These are phyloP conservation scores for Drosophila monieri DNA, from an alignment of 2,888 invertebrate species.

Conservation along the genomic window DNA sequence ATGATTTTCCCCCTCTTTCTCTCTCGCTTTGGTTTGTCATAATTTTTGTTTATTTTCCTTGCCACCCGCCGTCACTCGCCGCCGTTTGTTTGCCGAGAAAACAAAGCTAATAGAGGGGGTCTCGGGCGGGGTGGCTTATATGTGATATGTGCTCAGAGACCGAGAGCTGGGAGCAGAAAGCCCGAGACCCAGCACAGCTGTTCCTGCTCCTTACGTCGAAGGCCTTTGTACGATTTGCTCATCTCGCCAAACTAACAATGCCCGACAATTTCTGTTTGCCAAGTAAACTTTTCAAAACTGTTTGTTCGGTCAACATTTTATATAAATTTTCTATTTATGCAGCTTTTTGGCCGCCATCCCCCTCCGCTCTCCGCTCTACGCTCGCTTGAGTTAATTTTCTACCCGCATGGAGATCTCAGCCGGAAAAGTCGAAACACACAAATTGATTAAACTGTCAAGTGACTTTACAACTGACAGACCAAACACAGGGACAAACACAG, in stretches of 20 bases:
- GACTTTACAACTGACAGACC: slow-evolving; percentile 70
- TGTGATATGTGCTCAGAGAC: slow-evolving; percentile 23
- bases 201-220: slow-evolving; percentile 47
- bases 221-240: slow-evolving; percentile 49
- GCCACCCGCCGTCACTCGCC: slow-evolving; percentile 51
- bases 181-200: slow-evolving; percentile 55
- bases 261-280: slow-evolving; percentile 37
- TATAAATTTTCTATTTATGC: slow-evolving; percentile 49
- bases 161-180: background rate
- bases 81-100: slow-evolving; percentile 61
- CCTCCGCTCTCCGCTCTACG: background rate
- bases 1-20: slow-evolving; percentile 51
- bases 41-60: slow-evolving; percentile 66
- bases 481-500: slow-evolving; percentile 45
- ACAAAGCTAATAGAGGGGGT: slow-evolving; percentile 42
- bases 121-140: slow-evolving; percentile 18
- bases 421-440: slow-evolving; percentile 40
- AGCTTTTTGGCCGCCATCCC: slow-evolving; percentile 22
- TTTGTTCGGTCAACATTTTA: slow-evolving; percentile 55
- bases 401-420: slow-evolving; percentile 52
- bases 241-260: slow-evolving; percentile 45
- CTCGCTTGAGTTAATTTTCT: slow-evolving; percentile 36
- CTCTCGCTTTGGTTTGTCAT: slow-evolving; percentile 61
- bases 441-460: slow-evolving; percentile 79
- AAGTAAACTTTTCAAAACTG: slow-evolving; percentile 56